phyloP scores from a whole-genome alignment of 1,140 invertebrate species.

The Antheraea mylitta region DNA sequence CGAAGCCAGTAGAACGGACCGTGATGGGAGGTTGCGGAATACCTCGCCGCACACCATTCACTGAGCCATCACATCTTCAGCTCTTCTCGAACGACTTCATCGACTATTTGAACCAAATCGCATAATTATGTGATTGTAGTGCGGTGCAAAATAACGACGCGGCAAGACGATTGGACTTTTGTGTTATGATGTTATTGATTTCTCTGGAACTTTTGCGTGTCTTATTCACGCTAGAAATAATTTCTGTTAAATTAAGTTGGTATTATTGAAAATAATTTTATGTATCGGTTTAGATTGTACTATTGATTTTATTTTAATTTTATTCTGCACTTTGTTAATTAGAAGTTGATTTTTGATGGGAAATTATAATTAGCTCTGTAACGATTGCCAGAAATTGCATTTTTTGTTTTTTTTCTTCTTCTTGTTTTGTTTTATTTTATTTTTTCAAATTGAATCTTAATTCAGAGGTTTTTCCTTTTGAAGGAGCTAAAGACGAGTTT shows the following conservation, averaged over 20 bases:
- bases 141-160: constrained; percentile 15
- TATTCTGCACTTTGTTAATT: constrained; percentile 77
- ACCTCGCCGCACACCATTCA: constrained; percentile 39
- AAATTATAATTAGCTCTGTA: constrained; percentile 64
- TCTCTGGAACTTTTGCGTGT: constrained; percentile 47
- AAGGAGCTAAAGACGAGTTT: constrained; percentile 54
- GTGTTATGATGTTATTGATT: constrained; percentile 25
- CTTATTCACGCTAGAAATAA: constrained; percentile 57
- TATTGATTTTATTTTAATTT: constrained; percentile 79
- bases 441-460: constrained; percentile 26
- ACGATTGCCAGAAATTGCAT: constrained; percentile 74
- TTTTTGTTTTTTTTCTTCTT: constrained; percentile 61
- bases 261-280: constrained; percentile 79
- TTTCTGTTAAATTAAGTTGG: constrained; percentile 79
- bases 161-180: constrained; percentile 31
- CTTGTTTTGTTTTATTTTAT: background rate
- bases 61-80: constrained; percentile 69
- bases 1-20: constrained; percentile 43
- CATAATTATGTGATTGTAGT: constrained; percentile 50
- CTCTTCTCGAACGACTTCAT: constrained; percentile 81
- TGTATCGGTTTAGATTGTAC: constrained; percentile 74
- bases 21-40: constrained; percentile 44
- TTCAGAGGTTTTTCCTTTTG: constrained; percentile 51
- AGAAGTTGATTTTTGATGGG: constrained; percentile 71
- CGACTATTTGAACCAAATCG: constrained; percentile 81